Evolutionary conservation across 2,888 invertebrate genomes (phyloP).

Genomic region (Bembecia ichneumoniformis): DNA sequence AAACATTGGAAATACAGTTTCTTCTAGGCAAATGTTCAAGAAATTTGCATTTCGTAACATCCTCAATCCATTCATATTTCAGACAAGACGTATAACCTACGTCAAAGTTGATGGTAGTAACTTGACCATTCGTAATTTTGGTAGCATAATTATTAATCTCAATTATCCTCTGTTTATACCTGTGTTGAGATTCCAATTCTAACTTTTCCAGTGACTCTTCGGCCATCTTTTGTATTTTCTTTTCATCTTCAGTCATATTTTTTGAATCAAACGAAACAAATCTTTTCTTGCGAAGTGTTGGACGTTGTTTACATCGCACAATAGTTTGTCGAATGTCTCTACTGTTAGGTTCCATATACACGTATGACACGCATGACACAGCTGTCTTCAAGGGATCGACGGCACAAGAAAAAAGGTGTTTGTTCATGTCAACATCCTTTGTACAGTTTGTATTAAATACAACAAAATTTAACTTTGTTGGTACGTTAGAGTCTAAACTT

Average conservation of each 20-base stretch:
- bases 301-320: conserved; percentile 20
- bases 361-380: conserved; percentile 31
- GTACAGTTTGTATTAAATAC: conserved; percentile 41
- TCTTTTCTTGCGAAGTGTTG: conserved; percentile 23
- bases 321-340: conserved; percentile 26
- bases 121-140: conserved; percentile 41
- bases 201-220: conserved; percentile 42
- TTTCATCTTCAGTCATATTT: conserved; percentile 30
- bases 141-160: conserved; percentile 44
- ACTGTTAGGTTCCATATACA: conserved; percentile 33
- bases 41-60: conserved; percentile 43
- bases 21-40: conserved; percentile 48
- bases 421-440: conserved; percentile 24
- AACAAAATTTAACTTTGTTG: conserved; percentile 36
- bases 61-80: conserved; percentile 51
- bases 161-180: conserved; percentile 47
- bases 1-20: conserved; percentile 46
- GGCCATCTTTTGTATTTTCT: conserved; percentile 34
- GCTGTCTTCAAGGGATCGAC: conserved; percentile 24
- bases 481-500: conserved; percentile 30
- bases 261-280: conserved; percentile 19
- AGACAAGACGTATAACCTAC: conserved; percentile 55
- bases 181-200: conserved; percentile 43
- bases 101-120: conserved; percentile 54
- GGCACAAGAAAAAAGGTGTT: conserved; percentile 25